Evolutionary conservation across 2,113 vertebrate species (phyloP).

Genomic region (Sitta europaea): DNA sequence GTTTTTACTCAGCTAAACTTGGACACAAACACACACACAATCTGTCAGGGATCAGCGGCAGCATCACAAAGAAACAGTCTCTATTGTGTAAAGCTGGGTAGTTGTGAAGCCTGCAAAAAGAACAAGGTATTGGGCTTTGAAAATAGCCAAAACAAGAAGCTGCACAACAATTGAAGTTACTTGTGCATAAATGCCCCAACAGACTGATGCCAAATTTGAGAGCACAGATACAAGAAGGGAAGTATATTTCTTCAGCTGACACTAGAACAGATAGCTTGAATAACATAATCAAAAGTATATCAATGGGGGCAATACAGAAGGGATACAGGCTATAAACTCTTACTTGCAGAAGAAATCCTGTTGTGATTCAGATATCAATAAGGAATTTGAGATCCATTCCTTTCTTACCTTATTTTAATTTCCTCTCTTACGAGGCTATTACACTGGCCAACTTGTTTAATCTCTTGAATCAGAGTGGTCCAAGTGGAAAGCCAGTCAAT

Average conservation of each 20-base stretch:
- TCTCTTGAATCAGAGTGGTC: not conserved
- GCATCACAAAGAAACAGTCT: slow-evolving; percentile 5
- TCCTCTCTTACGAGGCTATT: not conserved
- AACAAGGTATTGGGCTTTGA: not conserved
- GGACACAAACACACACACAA: slow-evolving; percentile 1
- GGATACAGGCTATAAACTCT: not conserved
- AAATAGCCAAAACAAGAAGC: slow-evolving; percentile 23
- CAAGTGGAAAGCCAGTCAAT: not conserved
- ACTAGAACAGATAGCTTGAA: not conserved
- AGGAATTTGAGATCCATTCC: not conserved
- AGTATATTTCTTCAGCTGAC: not conserved
- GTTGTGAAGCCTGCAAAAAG: not conserved
- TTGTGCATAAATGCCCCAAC: not conserved
- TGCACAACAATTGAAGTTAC: not conserved
- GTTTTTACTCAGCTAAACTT: slow-evolving; percentile 39
- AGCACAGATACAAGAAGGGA: not conserved
- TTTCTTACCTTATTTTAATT: not conserved
- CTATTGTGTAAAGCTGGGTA: not conserved
- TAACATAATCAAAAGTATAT: not conserved
- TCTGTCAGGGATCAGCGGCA: slow-evolving; percentile 33
- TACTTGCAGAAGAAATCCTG: not conserved
- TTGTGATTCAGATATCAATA: not conserved
- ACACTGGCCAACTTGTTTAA: not conserved
- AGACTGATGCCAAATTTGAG: not conserved
- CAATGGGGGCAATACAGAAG: not conserved